phyloP scores from a whole-genome alignment of 2,113 vertebrate genomes.

The Macheiramphus alcinus region DNA sequence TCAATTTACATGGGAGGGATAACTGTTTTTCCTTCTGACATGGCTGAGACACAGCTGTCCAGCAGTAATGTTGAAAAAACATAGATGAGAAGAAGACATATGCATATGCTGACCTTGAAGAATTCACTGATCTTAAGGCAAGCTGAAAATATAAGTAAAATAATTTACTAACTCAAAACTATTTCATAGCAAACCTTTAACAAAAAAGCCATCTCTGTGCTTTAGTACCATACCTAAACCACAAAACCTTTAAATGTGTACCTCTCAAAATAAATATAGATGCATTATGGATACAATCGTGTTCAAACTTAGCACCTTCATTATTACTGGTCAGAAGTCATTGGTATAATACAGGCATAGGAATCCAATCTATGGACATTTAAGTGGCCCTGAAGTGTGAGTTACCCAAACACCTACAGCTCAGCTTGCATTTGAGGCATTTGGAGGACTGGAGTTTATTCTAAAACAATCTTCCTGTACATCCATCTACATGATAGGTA shows the following conservation, averaged over 20 bases:
- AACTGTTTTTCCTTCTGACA: constrained; percentile 6
- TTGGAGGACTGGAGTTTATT: not conserved
- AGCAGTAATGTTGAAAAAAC: constrained; percentile 87
- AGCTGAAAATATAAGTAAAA: constrained; percentile 71
- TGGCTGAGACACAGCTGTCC: constrained; percentile 27
- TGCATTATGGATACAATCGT: not conserved
- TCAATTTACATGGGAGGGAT: constrained; percentile 79
- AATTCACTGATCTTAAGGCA: constrained; percentile 86
- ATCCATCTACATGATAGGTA: not conserved
- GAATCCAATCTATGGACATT: not conserved
- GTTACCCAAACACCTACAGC: not conserved
- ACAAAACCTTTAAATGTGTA: not conserved
- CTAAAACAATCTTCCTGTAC: not conserved
- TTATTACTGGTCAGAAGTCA: not conserved
- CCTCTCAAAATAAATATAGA: not conserved
- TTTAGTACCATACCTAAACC: not conserved
- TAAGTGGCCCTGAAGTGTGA: not conserved
- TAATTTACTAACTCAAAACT: not conserved
- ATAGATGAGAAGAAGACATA: constrained; percentile 85
- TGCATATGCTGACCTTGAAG: constrained; percentile 85
- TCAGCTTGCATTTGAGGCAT: not conserved
- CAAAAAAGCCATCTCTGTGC: not conserved
- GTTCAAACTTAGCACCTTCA: not conserved
- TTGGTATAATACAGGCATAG: not conserved
- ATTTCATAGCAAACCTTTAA: not conserved